These are phyloP conservation scores for Anniella stebbinsi DNA, from an alignment of 2,797 vertebrate genomes.

Conservation along the genomic window DNA sequence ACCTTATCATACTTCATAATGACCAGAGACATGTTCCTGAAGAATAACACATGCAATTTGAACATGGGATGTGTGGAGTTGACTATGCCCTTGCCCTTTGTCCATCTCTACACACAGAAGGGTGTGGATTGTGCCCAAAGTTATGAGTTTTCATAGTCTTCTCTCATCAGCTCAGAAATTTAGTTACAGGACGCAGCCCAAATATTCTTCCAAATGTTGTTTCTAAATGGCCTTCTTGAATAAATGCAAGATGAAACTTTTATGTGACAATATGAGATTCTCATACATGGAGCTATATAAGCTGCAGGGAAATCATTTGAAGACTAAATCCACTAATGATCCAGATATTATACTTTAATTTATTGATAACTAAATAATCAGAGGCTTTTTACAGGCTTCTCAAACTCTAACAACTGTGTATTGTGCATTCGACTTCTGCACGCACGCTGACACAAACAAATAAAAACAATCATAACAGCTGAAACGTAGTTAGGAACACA, in stretches of 20 bases:
- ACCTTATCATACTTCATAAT: background rate
- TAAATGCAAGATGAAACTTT: conserved; percentile 77
- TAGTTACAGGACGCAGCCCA: conserved; percentile 89
- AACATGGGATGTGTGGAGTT: background rate
- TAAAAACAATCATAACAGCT: conserved; percentile 80
- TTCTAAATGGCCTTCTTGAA: conserved; percentile 82
- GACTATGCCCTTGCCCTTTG: background rate
- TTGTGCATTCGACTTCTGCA: conserved; percentile 73
- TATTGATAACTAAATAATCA: conserved; percentile 74
- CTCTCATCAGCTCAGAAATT: conserved; percentile 89
- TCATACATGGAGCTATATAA: conserved; percentile 58
- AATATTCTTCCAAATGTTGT: conserved; percentile 87
- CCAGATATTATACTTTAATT: conserved; percentile 77
- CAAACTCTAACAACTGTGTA: conserved; percentile 70
- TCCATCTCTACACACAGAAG: background rate
- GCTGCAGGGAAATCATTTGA: conserved; percentile 65
- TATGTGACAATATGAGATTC: conserved; percentile 66
- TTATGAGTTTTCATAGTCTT: conserved; percentile 83
- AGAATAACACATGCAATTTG: background rate
- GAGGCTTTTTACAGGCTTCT: conserved; percentile 73
- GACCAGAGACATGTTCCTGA: background rate
- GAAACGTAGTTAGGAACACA: conserved; percentile 83
- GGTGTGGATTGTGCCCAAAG: conserved; percentile 31
- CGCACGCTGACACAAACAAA: conserved; percentile 81
- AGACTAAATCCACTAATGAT: conserved; percentile 75